Base-by-base conservation (phyloP, 2,888 invertebrate genomes). In the Amblyjoppa fuscipennis region DNA sequence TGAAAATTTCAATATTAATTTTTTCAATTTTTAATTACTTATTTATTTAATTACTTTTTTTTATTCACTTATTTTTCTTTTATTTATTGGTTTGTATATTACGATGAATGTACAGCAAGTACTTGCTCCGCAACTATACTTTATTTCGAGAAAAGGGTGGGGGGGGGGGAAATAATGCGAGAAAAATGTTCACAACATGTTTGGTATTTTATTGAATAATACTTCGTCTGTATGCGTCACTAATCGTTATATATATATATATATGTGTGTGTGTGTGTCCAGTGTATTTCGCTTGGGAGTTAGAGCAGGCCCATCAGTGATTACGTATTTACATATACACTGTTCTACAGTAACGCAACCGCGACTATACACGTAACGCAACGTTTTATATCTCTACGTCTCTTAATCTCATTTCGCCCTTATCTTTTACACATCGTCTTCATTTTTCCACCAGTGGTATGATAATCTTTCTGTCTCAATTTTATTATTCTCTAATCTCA, bases 131-230 rank as follows among this genome's bases (percentile, higher is more conserved):
- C 2, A 11, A 11, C 2, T 9, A 11, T 11, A 41, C 0, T 41
- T 41, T 41, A 11, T 41, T 41, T 11, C 11, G 20, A 20, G 20
- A 20, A 20, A 20, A 20, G 20, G 20, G 20, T 20, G 20, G 41
- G 41, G 25, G 11, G 9, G 56, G 66, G 49, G 64, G 9, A 45
- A 75, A 74, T 28, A 31, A 59, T 16, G 38, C 68, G 38, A 75
- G 61, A 41, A 53, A 69, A 75, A 75, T 71, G 0, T 81, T 90
- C 90, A 90, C 91, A 91, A 91, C 91, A 91, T 90, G 87, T 79
- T 91, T 91, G 90, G 90, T 91, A 90, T 91, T 92, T 92, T 92
- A 92, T 92, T 92, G 90, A 91, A 90, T 91, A 91, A 59, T 89
- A 89, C 71, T 76, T 83, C 59, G 56, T 75, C 79, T 89, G 87